Evolutionary conservation across 2,888 invertebrate genomes (phyloP).

Genomic region (Onchidella celtica): DNA sequence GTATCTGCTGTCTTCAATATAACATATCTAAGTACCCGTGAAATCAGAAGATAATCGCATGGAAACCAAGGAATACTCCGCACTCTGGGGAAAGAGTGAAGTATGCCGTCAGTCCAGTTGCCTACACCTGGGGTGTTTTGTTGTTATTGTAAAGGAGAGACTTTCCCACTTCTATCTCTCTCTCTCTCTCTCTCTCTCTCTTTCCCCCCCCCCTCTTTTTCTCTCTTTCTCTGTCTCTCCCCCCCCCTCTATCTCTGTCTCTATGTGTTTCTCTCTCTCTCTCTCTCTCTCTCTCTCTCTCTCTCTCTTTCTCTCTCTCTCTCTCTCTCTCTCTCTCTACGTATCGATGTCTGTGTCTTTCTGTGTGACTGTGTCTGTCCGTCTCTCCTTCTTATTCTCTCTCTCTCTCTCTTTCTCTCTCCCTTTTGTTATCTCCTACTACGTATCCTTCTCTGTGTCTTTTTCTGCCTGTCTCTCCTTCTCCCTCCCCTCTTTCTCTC

Average conservation of each 20-base stretch:
- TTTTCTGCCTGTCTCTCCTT: too few relatives aligned
- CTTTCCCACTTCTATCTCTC: too few relatives aligned
- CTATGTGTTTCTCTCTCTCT: too few relatives aligned
- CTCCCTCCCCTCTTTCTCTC: not conserved
- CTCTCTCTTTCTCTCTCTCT: slow-evolving; percentile 15
- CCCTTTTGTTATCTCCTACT: not conserved
- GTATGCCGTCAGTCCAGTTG: too few relatives aligned
- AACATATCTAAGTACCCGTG: too few relatives aligned
- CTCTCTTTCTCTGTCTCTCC: slow-evolving; percentile 11
- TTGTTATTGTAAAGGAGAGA: too few relatives aligned
- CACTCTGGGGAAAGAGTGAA: too few relatives aligned
- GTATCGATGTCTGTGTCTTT: slow-evolving; percentile 21
- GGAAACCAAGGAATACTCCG: too few relatives aligned
- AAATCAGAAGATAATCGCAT: too few relatives aligned
- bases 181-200: not conserved
- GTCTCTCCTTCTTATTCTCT: not conserved
- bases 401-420: not conserved
- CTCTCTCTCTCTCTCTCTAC: not conserved
- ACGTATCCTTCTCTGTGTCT: not conserved
- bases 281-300: slow-evolving; percentile 11
- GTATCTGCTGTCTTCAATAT: too few relatives aligned
- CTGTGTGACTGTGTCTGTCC: not conserved
- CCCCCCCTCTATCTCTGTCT: too few relatives aligned
- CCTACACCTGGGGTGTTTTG: too few relatives aligned
- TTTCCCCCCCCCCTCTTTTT: not conserved